Evolutionary conservation across 2,888 invertebrate species (phyloP).

Genomic region (Pterobdella sp.): DNA sequence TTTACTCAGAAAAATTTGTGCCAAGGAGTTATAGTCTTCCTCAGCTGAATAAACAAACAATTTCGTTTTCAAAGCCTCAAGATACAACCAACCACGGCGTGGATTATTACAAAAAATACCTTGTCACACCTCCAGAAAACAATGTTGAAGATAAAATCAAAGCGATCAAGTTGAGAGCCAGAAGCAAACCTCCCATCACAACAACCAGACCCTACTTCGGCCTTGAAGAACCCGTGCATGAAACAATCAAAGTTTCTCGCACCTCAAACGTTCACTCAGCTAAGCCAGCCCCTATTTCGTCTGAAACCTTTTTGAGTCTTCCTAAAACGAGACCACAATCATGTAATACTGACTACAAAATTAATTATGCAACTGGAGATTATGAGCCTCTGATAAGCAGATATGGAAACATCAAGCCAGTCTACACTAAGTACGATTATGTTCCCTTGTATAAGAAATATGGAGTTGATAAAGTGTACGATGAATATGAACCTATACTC

Average conservation of each 20-base stretch:
- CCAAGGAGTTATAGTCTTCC: constrained; percentile 8
- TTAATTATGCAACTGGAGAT: background rate
- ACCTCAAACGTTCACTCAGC: background rate
- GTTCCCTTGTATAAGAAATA: background rate
- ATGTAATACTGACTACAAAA: constrained; percentile 1
- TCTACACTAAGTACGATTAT: constrained; percentile 9
- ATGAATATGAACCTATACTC: background rate
- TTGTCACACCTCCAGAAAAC: background rate
- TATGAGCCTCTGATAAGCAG: background rate
- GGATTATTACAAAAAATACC: background rate
- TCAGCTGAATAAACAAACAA: background rate
- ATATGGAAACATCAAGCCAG: background rate
- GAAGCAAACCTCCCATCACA: background rate
- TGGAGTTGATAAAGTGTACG: background rate
- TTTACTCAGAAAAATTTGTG: background rate
- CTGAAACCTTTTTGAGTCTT: background rate
- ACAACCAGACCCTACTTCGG: background rate
- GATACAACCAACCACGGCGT: background rate
- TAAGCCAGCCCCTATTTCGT: background rate
- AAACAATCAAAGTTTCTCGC: background rate
- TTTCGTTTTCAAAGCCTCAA: background rate
- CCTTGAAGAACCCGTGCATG: background rate
- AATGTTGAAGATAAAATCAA: constrained; percentile 24
- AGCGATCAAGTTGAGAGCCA: constrained; percentile 20
- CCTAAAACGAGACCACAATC: background rate